These are phyloP conservation scores for Lithophane semibrunnea DNA, from an alignment of 2,888 invertebrate genomes.

Conservation along the genomic window DNA sequence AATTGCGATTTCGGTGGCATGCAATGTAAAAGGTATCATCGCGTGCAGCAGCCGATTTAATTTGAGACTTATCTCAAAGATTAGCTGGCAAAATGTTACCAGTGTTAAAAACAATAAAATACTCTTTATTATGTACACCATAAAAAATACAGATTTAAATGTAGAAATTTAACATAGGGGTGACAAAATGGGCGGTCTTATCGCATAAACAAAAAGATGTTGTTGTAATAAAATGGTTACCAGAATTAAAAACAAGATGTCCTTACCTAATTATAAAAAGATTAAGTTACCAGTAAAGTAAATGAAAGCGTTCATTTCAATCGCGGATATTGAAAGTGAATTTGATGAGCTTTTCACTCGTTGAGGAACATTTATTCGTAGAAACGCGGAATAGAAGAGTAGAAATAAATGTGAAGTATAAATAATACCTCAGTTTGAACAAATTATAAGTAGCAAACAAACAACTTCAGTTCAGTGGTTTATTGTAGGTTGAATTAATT, in stretches of 20 bases:
- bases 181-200: too few species aligned
- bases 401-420: background rate
- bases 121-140: too few species aligned
- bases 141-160: too few species aligned
- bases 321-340: constrained; percentile 30
- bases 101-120: too few species aligned
- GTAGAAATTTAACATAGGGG: too few species aligned
- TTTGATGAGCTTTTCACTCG: constrained; percentile 36
- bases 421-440: background rate
- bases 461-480: background rate
- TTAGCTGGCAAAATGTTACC: constrained; percentile 7
- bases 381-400: background rate
- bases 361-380: constrained; percentile 4
- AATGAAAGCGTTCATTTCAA: constrained; percentile 16
- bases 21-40: constrained; percentile 16
- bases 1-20: constrained; percentile 38
- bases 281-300: background rate
- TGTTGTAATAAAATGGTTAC: constrained; percentile 2
- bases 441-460: background rate
- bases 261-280: background rate
- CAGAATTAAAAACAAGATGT: background rate
- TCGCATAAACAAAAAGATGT: too few species aligned
- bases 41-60: constrained; percentile 32
- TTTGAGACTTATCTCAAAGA: constrained; percentile 33
- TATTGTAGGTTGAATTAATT: background rate